Evolutionary conservation across 2,113 vertebrate genomes (phyloP).

Genomic region (Phasianus colchicus): DNA sequence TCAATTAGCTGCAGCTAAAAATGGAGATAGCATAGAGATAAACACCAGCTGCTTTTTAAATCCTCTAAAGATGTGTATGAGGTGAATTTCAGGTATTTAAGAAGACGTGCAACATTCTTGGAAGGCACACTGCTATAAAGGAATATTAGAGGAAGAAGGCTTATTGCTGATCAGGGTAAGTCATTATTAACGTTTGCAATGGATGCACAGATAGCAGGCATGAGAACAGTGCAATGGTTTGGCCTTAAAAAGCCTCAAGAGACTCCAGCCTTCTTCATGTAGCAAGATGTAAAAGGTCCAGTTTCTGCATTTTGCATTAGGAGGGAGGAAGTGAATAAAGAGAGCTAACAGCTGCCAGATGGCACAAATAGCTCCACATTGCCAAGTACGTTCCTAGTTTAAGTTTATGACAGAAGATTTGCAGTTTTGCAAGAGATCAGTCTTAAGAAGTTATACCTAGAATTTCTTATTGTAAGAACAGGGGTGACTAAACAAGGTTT

Average conservation of each 20-base stretch:
- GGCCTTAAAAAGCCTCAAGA: constrained; percentile 53
- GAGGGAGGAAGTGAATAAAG: constrained; percentile 51
- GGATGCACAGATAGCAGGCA: neutral
- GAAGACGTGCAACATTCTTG: constrained; percentile 30
- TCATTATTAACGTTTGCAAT: constrained; percentile 18
- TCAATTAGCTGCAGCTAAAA: constrained; percentile 66
- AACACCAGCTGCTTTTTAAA: constrained; percentile 66
- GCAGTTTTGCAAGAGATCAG: constrained; percentile 60
- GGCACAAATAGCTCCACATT: constrained; percentile 67
- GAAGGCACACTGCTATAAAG: neutral
- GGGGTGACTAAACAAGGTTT: neutral
- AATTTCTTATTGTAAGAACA: neutral
- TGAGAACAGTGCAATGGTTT: constrained; percentile 19
- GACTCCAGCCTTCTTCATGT: constrained; percentile 36
- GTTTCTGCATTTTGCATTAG: constrained; percentile 71
- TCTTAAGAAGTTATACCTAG: constrained; percentile 35
- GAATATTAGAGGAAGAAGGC: neutral
- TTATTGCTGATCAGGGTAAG: neutral
- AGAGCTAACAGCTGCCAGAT: constrained; percentile 75
- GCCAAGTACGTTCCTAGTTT: constrained; percentile 56
- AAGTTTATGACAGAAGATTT: constrained; percentile 65
- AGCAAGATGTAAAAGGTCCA: constrained; percentile 57
- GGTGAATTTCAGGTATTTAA: constrained; percentile 64
- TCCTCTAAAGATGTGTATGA: neutral
- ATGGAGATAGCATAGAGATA: constrained; percentile 51